Evolutionary conservation across 2,113 vertebrate species (phyloP).

Genomic region (Chascanopsetta lugubris): DNA sequence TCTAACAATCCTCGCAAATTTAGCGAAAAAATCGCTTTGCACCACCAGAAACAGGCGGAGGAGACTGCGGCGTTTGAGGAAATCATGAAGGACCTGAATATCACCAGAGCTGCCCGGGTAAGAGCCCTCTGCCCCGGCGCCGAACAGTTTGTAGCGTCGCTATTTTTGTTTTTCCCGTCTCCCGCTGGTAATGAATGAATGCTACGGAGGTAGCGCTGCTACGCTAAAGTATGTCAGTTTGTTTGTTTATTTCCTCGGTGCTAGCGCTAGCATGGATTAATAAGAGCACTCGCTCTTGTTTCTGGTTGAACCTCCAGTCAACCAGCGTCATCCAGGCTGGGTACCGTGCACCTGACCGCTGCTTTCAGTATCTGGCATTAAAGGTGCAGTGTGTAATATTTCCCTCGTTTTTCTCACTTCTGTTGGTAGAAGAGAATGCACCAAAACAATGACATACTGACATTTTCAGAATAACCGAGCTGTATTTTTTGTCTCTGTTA

Average conservation of each 20-base stretch:
- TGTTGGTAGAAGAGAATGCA: no score
- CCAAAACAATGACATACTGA: no score
- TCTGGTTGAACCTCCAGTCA: neutral
- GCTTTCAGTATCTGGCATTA: constrained; percentile 9
- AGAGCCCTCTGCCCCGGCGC: constrained; percentile 74
- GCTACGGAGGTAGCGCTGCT: constrained; percentile 53
- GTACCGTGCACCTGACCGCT: constrained; percentile 63
- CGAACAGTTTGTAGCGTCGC: constrained; percentile 24
- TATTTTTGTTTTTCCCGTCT: constrained; percentile 12
- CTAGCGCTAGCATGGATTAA: neutral
- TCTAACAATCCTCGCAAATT: constrained; percentile 99
- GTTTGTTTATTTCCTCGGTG: neutral
- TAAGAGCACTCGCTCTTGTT: neutral
- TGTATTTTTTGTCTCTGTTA: no score
- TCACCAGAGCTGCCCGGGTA: constrained; percentile 93
- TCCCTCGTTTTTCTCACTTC: no score
- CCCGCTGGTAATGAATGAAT: constrained; percentile 46
- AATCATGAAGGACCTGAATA: constrained; percentile 96
- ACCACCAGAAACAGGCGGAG: constrained; percentile 96
- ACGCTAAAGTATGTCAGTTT: constrained; percentile 47
- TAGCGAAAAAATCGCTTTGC: constrained; percentile 97
- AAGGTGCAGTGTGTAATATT: no score
- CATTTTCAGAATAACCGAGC: no score
- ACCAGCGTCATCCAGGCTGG: constrained; percentile 27
- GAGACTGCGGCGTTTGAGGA: constrained; percentile 95